A percentile compares a stretch with the other conserved stretches of the same genome.
Conservation (phyloP, 1,140 invertebrate genomes). For the Hylaeus volcanicus region DNA sequence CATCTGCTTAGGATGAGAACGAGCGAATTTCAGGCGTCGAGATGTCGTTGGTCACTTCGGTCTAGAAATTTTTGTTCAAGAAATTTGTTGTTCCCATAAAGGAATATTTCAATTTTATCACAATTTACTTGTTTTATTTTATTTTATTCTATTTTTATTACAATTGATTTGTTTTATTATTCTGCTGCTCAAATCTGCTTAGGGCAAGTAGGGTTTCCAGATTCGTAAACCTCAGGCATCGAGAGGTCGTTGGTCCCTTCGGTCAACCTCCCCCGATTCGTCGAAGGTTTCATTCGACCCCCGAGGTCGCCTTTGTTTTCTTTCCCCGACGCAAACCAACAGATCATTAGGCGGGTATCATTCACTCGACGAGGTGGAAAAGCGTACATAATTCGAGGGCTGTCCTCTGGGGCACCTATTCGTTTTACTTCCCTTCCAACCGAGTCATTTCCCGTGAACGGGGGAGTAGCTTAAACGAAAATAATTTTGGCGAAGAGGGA, state of each 20-base stretch:
- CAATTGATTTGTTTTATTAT: no score
- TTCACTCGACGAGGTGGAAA: conserved; percentile 28
- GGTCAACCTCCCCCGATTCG: neutral
- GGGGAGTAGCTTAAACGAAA: neutral
- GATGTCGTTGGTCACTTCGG: no score
- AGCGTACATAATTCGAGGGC: conserved; percentile 43
- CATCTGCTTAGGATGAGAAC: no score
- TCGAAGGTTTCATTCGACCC: neutral
- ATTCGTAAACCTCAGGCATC: neutral
- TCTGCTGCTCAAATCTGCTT: neutral
- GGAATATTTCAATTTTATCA: no score
- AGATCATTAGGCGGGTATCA: conserved; percentile 42
- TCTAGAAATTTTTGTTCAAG: no score
- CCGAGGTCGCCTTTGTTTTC: conserved; percentile 15
- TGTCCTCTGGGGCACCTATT: conserved; percentile 1
- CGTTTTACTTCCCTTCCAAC: neutral
- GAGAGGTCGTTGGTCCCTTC: neutral
- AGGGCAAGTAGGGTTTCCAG: neutral
- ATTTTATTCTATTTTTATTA: no score
- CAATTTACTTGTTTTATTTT: no score
- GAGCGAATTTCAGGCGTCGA: no score
- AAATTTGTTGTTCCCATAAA: no score
- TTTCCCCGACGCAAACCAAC: conserved; percentile 16
- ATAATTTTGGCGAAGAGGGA: neutral
- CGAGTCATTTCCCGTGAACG: conserved; percentile 24